phyloP scores from a whole-genome alignment of 2,888 invertebrate genomes.

The Malacosoma neustria region DNA sequence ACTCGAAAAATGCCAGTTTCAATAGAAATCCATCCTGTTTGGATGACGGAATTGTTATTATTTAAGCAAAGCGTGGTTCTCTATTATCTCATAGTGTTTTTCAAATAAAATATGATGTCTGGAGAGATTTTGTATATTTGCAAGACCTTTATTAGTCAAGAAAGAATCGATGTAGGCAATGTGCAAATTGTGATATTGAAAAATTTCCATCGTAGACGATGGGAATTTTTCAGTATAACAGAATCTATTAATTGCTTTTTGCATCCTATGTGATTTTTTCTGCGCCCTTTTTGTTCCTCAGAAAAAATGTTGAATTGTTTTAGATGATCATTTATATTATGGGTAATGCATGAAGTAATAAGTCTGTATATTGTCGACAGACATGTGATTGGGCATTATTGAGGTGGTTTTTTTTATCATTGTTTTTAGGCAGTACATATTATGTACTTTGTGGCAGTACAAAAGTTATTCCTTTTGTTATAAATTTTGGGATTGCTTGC shows the following conservation, averaged over 20 bases:
- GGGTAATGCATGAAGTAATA: too few species aligned
- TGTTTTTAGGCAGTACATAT: too few species aligned
- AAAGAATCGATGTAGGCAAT: conserved; percentile 3
- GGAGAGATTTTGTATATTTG: conserved; percentile 10
- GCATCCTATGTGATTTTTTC: conserved; percentile 11
- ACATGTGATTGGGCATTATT: too few species aligned
- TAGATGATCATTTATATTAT: too few species aligned
- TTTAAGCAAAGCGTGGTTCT: conserved; percentile 3
- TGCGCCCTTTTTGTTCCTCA: conserved; percentile 18
- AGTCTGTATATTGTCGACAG: too few species aligned
- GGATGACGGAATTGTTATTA: background rate
- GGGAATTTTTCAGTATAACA: conserved; percentile 3
- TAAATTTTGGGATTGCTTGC: too few species aligned
- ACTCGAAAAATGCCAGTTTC: conserved; percentile 8
- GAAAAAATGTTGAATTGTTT: too few species aligned
- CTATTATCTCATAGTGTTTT: conserved; percentile 6
- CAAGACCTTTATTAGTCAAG: conserved; percentile 5
- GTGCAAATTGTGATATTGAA: conserved; percentile 1
- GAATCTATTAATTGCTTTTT: conserved; percentile 14
- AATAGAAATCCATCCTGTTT: conserved; percentile 5
- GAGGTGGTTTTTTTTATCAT: too few species aligned
- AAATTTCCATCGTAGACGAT: too few species aligned
- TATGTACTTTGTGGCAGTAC: too few species aligned
- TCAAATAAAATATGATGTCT: conserved; percentile 2
- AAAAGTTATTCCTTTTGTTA: too few species aligned